These are phyloP conservation scores for Chelon labrosus DNA, from an alignment of 2,797 vertebrate genomes.

Conservation along the genomic window DNA sequence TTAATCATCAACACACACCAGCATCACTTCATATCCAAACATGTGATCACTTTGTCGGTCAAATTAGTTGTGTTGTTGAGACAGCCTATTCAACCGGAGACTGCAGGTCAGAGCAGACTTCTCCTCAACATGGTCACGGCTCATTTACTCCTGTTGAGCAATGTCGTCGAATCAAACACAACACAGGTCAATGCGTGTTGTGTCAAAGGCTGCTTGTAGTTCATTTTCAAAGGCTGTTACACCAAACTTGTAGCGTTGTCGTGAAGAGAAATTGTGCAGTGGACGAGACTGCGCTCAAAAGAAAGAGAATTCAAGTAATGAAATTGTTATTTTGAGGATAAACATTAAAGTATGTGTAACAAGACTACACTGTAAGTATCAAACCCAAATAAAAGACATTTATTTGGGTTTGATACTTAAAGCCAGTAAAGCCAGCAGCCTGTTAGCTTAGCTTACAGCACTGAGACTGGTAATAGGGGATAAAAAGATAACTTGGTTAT, in stretches of 20 bases:
- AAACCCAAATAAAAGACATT: slow-evolving; percentile 4
- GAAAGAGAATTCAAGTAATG: slow-evolving; percentile 37
- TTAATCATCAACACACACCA: slow-evolving; percentile 18
- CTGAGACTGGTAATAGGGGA: neutral
- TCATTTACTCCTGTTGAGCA: slow-evolving; percentile 23
- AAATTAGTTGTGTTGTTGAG: neutral
- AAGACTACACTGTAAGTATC: slow-evolving; percentile 6
- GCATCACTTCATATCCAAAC: neutral
- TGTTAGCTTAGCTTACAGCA: neutral
- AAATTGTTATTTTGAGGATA: slow-evolving; percentile 19
- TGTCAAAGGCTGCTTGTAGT: neutral
- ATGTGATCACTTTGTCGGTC: neutral
- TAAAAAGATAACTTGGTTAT: neutral
- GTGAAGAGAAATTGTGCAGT: neutral
- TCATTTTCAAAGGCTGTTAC: neutral
- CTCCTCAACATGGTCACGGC: neutral
- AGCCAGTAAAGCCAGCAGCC: neutral
- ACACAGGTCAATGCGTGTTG: neutral
- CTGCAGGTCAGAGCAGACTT: neutral
- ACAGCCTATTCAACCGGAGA: neutral
- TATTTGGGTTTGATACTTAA: slow-evolving; percentile 11
- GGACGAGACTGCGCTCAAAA: neutral
- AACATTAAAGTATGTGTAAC: neutral
- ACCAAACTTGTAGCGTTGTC: neutral
- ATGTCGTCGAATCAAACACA: neutral